Conservation (phyloP, 2,113 vertebrate species). For the Spilogale gracilis region DNA sequence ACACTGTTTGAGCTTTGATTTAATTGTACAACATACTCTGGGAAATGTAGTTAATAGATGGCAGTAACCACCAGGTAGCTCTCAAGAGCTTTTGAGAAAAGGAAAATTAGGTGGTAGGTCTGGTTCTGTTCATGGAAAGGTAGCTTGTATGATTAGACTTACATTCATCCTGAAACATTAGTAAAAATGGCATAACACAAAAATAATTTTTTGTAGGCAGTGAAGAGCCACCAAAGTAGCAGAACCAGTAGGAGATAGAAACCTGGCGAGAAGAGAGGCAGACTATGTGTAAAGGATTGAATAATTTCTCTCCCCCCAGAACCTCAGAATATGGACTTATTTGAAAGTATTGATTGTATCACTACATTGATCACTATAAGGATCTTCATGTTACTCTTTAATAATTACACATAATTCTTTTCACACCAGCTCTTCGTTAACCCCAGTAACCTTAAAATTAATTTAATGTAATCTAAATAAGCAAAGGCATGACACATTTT, state of each 20-base stretch:
- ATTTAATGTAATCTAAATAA: neutral
- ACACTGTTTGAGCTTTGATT: neutral
- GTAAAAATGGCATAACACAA: neutral
- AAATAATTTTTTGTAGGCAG: neutral
- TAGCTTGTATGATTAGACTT: neutral
- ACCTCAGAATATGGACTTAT: neutral
- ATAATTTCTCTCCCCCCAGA: neutral
- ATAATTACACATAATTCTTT: neutral
- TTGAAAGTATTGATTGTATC: neutral
- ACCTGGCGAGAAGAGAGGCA: neutral
- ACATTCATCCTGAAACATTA: neutral
- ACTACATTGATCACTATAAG: neutral
- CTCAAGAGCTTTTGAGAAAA: neutral
- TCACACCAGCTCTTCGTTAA: neutral
- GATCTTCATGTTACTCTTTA: neutral
- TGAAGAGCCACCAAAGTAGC: neutral
- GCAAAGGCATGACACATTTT: neutral
- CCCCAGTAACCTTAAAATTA: neutral
- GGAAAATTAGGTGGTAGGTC: neutral
- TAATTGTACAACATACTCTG: neutral
- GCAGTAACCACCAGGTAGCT: no score
- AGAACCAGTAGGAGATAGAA: neutral
- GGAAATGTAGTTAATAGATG: neutral
- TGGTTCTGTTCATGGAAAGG: neutral
- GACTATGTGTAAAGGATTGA: neutral